Percentiles rank a stretch among this genome's conserved stretches.
Evolutionary conservation across 2,888 invertebrate genomes (phyloP).

Genomic region (Acrocera orbiculus): DNA sequence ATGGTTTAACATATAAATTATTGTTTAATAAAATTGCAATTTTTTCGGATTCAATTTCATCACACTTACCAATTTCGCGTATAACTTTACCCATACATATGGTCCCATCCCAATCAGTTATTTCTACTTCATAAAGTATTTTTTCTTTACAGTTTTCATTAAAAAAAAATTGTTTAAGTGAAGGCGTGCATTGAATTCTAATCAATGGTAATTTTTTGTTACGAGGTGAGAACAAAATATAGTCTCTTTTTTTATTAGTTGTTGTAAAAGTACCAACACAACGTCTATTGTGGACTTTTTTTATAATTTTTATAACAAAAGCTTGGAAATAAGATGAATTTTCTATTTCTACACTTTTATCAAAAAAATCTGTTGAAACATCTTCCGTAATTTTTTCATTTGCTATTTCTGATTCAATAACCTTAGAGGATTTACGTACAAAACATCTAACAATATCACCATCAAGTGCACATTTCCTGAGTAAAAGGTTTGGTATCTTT

Average conservation of each 20-base stretch:
- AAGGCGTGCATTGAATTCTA: no score
- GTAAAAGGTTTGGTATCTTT: constrained; percentile 46
- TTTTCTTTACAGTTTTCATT: constrained; percentile 39
- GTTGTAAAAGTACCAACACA: constrained; percentile 43
- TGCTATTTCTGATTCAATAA: no score
- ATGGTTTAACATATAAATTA: constrained; percentile 56
- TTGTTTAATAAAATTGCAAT: constrained; percentile 64
- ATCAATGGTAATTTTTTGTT: constrained; percentile 65
- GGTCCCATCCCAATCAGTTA: constrained; percentile 49
- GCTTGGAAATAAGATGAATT: constrained; percentile 30
- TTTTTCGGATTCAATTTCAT: constrained; percentile 61
- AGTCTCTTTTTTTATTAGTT: constrained; percentile 39
- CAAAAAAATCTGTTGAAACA: constrained; percentile 18
- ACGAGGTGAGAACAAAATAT: constrained; percentile 57
- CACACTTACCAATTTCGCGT: constrained; percentile 54
- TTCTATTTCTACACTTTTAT: constrained; percentile 12
- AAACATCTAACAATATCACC: constrained; percentile 61
- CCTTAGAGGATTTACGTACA: no score
- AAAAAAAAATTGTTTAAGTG: no score
- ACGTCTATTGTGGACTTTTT: constrained; percentile 52
- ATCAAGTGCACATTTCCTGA: constrained; percentile 71
- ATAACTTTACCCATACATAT: constrained; percentile 42
- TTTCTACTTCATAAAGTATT: constrained; percentile 48
- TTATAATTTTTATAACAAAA: constrained; percentile 55
- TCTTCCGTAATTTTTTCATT: background rate